Percentiles rank a stretch among this genome's conserved stretches.
Conservation (phyloP, 2,113 vertebrate genomes). For the Piprites chloris region DNA sequence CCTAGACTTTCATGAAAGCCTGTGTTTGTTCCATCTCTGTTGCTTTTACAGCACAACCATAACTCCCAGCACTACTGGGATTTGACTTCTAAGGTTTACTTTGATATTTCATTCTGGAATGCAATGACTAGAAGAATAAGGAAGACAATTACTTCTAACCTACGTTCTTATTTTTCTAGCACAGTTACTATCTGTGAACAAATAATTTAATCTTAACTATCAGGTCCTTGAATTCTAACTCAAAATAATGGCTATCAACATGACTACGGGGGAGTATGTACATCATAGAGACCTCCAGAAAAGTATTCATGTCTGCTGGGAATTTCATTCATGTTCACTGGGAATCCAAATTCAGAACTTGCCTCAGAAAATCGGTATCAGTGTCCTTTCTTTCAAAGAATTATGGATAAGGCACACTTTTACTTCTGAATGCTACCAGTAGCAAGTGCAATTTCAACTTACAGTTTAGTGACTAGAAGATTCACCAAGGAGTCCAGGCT, state of each 20-base stretch:
- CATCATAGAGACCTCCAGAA: not conserved
- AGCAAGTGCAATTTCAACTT: not conserved
- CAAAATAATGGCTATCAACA: not conserved
- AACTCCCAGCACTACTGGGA: not conserved
- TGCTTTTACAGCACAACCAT: not conserved
- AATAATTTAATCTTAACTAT: not conserved
- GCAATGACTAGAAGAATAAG: not conserved
- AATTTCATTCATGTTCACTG: not conserved
- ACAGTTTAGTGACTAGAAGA: not conserved
- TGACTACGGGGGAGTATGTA: not conserved
- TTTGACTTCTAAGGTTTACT: not conserved
- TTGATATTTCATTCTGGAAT: not conserved
- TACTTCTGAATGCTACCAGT: not conserved
- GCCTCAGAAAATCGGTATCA: not conserved
- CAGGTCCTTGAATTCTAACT: not conserved
- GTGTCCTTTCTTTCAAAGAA: not conserved
- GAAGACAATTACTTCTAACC: not conserved
- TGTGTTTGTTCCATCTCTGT: not conserved
- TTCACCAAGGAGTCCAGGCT: not conserved
- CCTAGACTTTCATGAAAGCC: not conserved
- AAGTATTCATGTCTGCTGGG: not conserved
- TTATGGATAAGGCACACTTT: not conserved
- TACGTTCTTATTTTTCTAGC: not conserved
- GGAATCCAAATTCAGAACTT: not conserved
- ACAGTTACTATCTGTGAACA: not conserved